Percentiles rank a stretch among this genome's conserved stretches.
Conservation (phyloP, 2,888 invertebrate genomes). For the Cheilosia vernalis region DNA sequence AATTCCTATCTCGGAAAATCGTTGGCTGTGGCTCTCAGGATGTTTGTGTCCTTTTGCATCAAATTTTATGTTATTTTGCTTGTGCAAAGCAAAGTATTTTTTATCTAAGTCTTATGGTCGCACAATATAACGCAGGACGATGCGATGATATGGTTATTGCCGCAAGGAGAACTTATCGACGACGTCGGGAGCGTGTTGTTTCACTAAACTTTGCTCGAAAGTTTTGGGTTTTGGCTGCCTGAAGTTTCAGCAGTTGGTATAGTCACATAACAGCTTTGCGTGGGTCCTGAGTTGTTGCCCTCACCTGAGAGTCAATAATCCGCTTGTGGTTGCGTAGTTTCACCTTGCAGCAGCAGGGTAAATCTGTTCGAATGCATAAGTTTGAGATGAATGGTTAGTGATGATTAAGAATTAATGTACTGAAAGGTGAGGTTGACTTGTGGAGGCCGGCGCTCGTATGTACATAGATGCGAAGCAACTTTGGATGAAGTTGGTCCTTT, state of each 20-base stretch:
- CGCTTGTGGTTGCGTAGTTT: constrained; percentile 13
- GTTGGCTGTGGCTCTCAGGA: neutral
- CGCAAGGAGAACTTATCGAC: neutral
- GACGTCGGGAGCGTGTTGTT: constrained; percentile 8
- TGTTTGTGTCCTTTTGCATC: constrained; percentile 36
- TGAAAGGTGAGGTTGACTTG: neutral
- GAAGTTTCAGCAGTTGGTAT: neutral
- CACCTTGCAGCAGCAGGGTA: neutral
- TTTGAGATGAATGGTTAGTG: neutral
- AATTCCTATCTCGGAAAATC: constrained; percentile 1
- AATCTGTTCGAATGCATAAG: neutral
- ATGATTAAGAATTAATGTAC: constrained; percentile 16
- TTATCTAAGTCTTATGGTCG: constrained; percentile 40
- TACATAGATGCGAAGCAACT: no score
- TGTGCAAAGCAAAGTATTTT: constrained; percentile 24
- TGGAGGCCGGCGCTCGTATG: neutral
- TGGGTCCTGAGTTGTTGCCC: neutral
- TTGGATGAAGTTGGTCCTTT: no score
- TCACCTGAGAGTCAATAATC: constrained; percentile 18
- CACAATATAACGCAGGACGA: constrained; percentile 27
- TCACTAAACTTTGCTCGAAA: constrained; percentile 1
- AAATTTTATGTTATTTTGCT: constrained; percentile 36
- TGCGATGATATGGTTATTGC: constrained; percentile 18
- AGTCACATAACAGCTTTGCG: neutral
- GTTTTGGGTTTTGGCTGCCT: constrained; percentile 3